These are phyloP conservation scores for Nyleta sp. DNA, from an alignment of 2,888 invertebrate genomes.

Conservation along the genomic window DNA sequence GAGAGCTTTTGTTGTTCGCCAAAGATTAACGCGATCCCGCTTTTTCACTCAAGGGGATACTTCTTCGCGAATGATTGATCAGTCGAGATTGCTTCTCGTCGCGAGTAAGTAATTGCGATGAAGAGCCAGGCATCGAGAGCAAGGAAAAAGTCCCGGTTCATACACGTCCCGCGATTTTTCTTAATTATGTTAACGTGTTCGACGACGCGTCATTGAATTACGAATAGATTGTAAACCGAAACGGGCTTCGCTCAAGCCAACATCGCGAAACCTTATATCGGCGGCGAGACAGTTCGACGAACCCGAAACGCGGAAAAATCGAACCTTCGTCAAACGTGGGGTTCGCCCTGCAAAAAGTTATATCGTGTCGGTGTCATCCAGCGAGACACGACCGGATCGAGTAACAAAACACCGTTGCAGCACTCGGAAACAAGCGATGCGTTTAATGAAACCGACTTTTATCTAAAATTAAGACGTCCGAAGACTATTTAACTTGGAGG, in stretches of 20 bases:
- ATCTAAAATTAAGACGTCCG: constrained; percentile 13
- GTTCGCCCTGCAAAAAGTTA: constrained; percentile 17
- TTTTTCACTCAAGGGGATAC: constrained; percentile 30
- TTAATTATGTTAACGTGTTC: constrained; percentile 55
- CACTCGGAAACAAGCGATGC: constrained; percentile 8
- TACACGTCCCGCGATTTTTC: constrained; percentile 39
- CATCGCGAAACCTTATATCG: constrained; percentile 56
- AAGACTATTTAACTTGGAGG: constrained; percentile 8
- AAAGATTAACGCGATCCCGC: constrained; percentile 34
- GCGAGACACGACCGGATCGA: background rate
- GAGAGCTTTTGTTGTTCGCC: constrained; percentile 32
- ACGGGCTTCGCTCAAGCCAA: constrained; percentile 46
- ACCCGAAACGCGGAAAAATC: constrained; percentile 53
- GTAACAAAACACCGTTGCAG: constrained; percentile 6
- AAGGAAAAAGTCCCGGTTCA: background rate
- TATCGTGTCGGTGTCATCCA: constrained; percentile 10
- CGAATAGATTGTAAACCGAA: constrained; percentile 58
- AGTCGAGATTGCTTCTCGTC: constrained; percentile 21
- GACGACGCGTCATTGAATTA: constrained; percentile 50
- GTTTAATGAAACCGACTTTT: constrained; percentile 20
- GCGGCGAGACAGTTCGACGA: constrained; percentile 62
- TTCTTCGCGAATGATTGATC: constrained; percentile 39
- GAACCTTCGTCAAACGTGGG: constrained; percentile 30
- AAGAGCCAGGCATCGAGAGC: constrained; percentile 15
- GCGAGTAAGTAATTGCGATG: constrained; percentile 10